Evolutionary conservation across 2,888 invertebrate species (phyloP), one percentile per base, ranked within the genome.

Genomic region (Busseola fusca): DNA sequence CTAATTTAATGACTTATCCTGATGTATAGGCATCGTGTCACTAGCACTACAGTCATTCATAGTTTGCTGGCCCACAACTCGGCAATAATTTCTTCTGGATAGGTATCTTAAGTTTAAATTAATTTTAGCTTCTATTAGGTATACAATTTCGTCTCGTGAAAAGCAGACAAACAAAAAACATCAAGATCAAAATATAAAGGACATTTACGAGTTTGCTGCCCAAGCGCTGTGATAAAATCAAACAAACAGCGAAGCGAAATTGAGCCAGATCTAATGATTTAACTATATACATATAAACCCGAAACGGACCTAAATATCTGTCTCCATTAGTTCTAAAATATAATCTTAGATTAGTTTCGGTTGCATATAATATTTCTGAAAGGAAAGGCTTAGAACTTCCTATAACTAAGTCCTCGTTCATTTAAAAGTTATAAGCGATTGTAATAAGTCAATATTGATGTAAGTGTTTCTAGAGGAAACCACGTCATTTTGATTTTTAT

Each of bases 341-440:
- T 54, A 45, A 74, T 74, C 14, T 40, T 60, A 59, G n/a, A 67
- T 74, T 74, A 1, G 52, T 56, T 66, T 48, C 18, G 30, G 45
- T 34, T 72, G 40, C 57, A 50, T 69, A 27, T 9, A 45, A 64
- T 30, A 50, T 64, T 21, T 69, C 9, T 48, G 30, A 56, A 57
- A 63, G 30, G n/a, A 56, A 56, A 34, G 16, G 18, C 4, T 34
- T 6, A 1, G 4, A 9, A 40, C 48, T 48, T n/a, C 48, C 25
- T 9, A 18, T 27, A 21, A 21, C 16, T 30, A 1, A 57, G 1
- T 14, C 1, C 25, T 62, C n/a, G 4, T 30, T n/a, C 7, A n/a
- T 4, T 4, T 21, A 45, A 52, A 34, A 42, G 30, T 27, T n/a
- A 52, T 14, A 42, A 52, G 4, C 14, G 16, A 65, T 16, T 56